Base-by-base conservation (phyloP, 2,113 vertebrate genomes). In the Mustelus asterias region DNA sequence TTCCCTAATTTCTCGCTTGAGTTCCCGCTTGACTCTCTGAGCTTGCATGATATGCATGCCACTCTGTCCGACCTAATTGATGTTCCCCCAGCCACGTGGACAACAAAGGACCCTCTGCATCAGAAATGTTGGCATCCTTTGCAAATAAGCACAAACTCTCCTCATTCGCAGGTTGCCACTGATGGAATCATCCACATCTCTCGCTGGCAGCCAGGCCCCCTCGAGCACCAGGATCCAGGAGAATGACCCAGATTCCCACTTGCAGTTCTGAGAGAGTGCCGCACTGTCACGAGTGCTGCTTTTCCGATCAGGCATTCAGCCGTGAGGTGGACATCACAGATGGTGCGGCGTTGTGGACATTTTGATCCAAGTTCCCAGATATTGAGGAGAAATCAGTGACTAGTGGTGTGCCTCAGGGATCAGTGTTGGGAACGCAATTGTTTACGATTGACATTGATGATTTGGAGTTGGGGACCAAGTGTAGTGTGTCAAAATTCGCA, bases 1-100 rank as follows among this genome's bases (percentile, higher is more conserved):
- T 60, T 90, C 54, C 88, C 88, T 90, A 90, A 90, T 90, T 90
- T 90, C 54, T 60, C 11, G 54, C 88, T 60, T 63, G 26, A 90
- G 6, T n/a, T 90, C 54, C 88, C 11, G 33, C 26, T 16, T 9
- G 88, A 29, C 54, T 90, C 9, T 89, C 58, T 33, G 54, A 90
- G 88, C 54, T 58, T 26, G 11, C 54, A 63, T 14, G 54, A 60
- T 6, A 33, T 14, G 29, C 48, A 3, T 88, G 24, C 44, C 22
- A 3, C 26, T 20, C 54, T 2, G 10, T 54, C 3, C 29, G 4
- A 13, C 11, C 29, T 26, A n/a, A 60, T 1, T 58, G 58, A 18
- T 26, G 8, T 54, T 22, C 29, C 3, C 6, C 1, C 26, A n/a
- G 29, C 26, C 48, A 58, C 6, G 9, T 2, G 11, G 48, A 89